A percentile compares a stretch with the other conserved stretches of the same genome.
phyloP scores from a whole-genome alignment of 2,113 vertebrate species.

The Loxodonta africana region DNA sequence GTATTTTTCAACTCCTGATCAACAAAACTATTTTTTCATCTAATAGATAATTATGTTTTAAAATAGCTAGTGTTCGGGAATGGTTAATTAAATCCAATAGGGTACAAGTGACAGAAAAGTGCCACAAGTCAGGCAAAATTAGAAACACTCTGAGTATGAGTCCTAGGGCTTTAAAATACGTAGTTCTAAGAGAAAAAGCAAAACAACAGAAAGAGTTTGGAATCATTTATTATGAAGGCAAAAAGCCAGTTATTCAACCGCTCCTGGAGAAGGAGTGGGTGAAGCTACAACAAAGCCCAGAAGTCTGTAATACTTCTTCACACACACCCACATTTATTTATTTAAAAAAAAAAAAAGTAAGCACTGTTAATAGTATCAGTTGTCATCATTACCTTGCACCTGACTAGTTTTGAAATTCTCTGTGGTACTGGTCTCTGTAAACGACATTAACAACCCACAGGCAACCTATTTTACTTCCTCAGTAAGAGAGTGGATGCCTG shows the following conservation, averaged over 20 bases:
- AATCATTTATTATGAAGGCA: slow-evolving; percentile 42
- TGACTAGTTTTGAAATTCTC: slow-evolving; percentile 38
- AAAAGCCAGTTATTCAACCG: slow-evolving; percentile 36
- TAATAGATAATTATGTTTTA: slow-evolving; percentile 13
- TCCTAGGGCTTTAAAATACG: not conserved
- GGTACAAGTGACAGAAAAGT: slow-evolving; percentile 14
- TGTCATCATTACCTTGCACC: not conserved
- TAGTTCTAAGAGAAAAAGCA: slow-evolving; percentile 9
- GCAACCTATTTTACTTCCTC: not conserved
- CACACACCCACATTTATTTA: not conserved
- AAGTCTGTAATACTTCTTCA: not conserved
- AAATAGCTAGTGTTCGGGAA: not conserved
- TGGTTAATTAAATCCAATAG: slow-evolving; percentile 11
- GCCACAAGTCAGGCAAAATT: not conserved
- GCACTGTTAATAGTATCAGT: slow-evolving; percentile 32
- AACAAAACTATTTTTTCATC: slow-evolving; percentile 43
- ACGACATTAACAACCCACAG: fast-evolving
- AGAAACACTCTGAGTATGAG: slow-evolving; percentile 34
- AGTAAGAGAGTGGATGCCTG: not conserved
- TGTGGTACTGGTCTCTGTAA: not conserved
- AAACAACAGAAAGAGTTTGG: slow-evolving; percentile 4
- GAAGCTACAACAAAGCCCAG: slow-evolving; percentile 51
- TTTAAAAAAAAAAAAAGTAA: not conserved
- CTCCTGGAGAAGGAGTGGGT: not conserved
- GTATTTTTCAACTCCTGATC: slow-evolving; percentile 31